Evolutionary conservation across 2,888 invertebrate genomes (phyloP).

Genomic region (Philopedon plagiatum): DNA sequence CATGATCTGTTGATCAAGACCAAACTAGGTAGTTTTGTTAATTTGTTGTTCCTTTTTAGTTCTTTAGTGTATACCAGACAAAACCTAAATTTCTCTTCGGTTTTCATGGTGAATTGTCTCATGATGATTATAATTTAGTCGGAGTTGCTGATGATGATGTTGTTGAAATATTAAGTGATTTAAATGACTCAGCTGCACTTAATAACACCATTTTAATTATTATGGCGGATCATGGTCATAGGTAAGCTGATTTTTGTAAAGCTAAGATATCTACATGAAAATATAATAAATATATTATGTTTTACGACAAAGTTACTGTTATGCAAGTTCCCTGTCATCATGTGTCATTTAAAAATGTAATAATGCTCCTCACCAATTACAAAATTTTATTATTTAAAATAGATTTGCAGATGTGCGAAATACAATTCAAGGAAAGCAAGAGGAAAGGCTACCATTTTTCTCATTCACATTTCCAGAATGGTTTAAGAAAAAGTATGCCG

Average conservation of each 20-base stretch:
- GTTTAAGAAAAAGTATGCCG: constrained; percentile 75
- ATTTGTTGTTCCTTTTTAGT: constrained; percentile 63
- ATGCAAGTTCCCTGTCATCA: too few relatives aligned
- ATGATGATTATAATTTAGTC: constrained; percentile 87
- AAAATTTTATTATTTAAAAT: too few relatives aligned
- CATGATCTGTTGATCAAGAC: too few relatives aligned
- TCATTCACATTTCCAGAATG: constrained; percentile 82
- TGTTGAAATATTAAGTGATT: constrained; percentile 74
- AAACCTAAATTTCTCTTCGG: constrained; percentile 87
- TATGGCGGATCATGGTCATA: constrained; percentile 95
- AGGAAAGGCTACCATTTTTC: constrained; percentile 92
- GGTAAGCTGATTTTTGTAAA: too few relatives aligned
- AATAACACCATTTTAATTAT: constrained; percentile 88
- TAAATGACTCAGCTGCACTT: constrained; percentile 75
- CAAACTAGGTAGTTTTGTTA: not conserved
- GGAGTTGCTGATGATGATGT: constrained; percentile 84
- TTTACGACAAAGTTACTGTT: too few relatives aligned
- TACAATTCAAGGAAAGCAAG: constrained; percentile 92
- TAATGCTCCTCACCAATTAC: too few relatives aligned
- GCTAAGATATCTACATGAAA: too few relatives aligned
- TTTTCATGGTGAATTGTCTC: constrained; percentile 91
- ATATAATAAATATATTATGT: too few relatives aligned
- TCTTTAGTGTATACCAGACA: constrained; percentile 75
- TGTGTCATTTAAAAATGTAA: too few relatives aligned
- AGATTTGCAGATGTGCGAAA: constrained; percentile 87